Conservation (phyloP, 2,113 vertebrate genomes). For the rat (Rattus norvegicus) region DNA sequence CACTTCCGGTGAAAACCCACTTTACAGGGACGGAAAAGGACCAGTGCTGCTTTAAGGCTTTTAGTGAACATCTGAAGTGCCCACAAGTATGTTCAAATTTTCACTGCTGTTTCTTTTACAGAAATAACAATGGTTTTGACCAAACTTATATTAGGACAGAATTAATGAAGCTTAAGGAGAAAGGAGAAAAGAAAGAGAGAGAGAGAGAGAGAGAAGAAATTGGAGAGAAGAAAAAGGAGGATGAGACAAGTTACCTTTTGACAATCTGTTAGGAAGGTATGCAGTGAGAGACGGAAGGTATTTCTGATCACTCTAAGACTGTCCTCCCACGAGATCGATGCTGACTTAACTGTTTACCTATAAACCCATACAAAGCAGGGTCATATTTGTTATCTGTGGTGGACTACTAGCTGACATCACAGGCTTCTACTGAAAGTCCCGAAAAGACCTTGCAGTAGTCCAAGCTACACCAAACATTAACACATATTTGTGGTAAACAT, state of each 20-base stretch:
- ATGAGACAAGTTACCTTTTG: constrained; percentile 86
- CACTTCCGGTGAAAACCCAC: constrained; percentile 81
- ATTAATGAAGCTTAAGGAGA: constrained; percentile 81
- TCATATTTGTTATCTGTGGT: constrained; percentile 86
- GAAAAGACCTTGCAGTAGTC: constrained; percentile 88
- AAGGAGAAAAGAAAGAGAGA: constrained; percentile 65
- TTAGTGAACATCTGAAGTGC: constrained; percentile 98
- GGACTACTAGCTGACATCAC: constrained; percentile 85
- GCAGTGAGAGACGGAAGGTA: constrained; percentile 80
- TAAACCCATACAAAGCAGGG: constrained; percentile 88
- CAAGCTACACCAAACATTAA: constrained; percentile 93
- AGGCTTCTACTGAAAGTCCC: constrained; percentile 88
- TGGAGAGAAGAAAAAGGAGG: constrained; percentile 75
- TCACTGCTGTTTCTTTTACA: constrained; percentile 91
- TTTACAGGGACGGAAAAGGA: constrained; percentile 86
- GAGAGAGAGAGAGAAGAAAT: constrained; percentile 48
- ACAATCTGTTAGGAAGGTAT: constrained; percentile 92
- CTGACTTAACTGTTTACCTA: constrained; percentile 90
- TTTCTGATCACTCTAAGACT: constrained; percentile 85
- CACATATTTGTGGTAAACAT: constrained; percentile 95
- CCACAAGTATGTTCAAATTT: constrained; percentile 94
- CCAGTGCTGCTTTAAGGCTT: constrained; percentile 93
- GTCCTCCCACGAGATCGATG: constrained; percentile 86
- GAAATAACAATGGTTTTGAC: constrained; percentile 88
- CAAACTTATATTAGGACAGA: constrained; percentile 87